A percentile compares a stretch with the other conserved stretches of the same genome.
Evolutionary conservation across 2,888 invertebrate genomes (phyloP).

Genomic region (Hemistola chrysoprasaria): DNA sequence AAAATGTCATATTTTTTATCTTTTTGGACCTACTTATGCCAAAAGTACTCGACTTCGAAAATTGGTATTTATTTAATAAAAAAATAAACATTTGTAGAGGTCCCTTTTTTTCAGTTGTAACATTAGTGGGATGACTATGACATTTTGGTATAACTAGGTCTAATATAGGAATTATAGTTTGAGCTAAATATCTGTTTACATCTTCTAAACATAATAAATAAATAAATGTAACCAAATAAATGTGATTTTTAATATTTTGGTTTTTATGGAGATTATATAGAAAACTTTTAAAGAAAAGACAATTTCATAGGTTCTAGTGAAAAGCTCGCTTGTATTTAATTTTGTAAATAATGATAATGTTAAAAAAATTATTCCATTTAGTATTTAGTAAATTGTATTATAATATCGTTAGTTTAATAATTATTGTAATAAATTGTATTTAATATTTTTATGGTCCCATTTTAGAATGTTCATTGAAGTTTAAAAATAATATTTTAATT

Average conservation of each 20-base stretch:
- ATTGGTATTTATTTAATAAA: too few species aligned
- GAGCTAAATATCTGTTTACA: too few species aligned
- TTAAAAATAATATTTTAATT: constrained; percentile 9
- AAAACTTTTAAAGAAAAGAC: too few species aligned
- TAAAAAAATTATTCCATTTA: constrained; percentile 74
- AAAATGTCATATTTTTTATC: too few species aligned
- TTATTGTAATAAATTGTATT: constrained; percentile 54
- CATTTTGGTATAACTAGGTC: too few species aligned
- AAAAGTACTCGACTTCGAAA: too few species aligned
- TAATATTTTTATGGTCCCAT: constrained; percentile 47
- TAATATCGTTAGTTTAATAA: constrained; percentile 65
- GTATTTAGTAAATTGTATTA: constrained; percentile 74
- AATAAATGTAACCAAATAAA: constrained; percentile 49
- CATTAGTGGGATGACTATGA: too few species aligned
- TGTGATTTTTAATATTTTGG: constrained; percentile 40
- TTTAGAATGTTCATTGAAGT: constrained; percentile 15
- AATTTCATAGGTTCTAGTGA: constrained; percentile 32
- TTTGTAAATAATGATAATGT: constrained; percentile 63
- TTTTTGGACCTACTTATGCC: too few species aligned
- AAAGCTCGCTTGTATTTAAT: constrained; percentile 47
- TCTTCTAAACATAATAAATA: constrained; percentile 29
- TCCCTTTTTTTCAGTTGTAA: too few species aligned
- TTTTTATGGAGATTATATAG: too few species aligned
- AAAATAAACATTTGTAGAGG: too few species aligned
- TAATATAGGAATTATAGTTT: too few species aligned